Evolutionary conservation across 2,797 vertebrate species (phyloP).

Genomic region (Odontamblyopus lacepedii): DNA sequence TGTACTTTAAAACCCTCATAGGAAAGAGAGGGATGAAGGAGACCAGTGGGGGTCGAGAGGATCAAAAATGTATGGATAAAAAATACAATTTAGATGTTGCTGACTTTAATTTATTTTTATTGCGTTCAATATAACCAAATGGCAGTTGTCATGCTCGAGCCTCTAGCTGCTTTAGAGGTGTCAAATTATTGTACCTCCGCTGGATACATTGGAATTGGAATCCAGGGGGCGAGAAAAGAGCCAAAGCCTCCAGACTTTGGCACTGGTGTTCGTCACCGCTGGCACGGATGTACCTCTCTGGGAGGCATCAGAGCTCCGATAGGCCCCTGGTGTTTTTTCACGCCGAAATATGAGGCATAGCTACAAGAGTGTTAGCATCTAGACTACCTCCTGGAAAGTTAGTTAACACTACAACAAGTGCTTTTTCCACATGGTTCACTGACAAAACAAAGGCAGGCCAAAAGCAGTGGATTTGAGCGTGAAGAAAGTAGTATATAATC

Average conservation of each 20-base stretch:
- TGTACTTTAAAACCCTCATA: slow-evolving; percentile 82
- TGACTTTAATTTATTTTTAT: slow-evolving; percentile 83
- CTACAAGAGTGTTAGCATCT: slow-evolving; percentile 47
- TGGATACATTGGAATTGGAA: slow-evolving; percentile 75
- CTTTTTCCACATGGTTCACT: slow-evolving; percentile 45
- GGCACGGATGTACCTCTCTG: slow-evolving; percentile 67
- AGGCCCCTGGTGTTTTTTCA: slow-evolving; percentile 62
- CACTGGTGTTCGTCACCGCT: slow-evolving; percentile 75
- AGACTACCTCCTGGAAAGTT: slow-evolving; percentile 54
- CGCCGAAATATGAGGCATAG: slow-evolving; percentile 56
- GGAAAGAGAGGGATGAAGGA: slow-evolving; percentile 76
- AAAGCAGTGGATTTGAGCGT: slow-evolving; percentile 31
- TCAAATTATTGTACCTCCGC: slow-evolving; percentile 88
- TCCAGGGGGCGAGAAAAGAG: slow-evolving; percentile 72
- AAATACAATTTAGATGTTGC: slow-evolving; percentile 82
- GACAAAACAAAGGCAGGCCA: slow-evolving; percentile 38
- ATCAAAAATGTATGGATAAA: slow-evolving; percentile 78
- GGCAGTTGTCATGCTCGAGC: slow-evolving; percentile 79
- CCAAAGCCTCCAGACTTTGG: slow-evolving; percentile 83
- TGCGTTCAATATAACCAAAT: slow-evolving; percentile 83
- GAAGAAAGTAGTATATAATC: slow-evolving; percentile 13
- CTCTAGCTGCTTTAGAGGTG: slow-evolving; percentile 84
- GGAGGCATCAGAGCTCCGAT: slow-evolving; percentile 66
- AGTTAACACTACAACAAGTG: slow-evolving; percentile 64
- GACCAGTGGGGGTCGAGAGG: slow-evolving; percentile 63